Percentiles rank a stretch among this genome's conserved stretches.
phyloP scores from a whole-genome alignment of 2,113 vertebrate genomes.

The Arothron firmamentum region DNA sequence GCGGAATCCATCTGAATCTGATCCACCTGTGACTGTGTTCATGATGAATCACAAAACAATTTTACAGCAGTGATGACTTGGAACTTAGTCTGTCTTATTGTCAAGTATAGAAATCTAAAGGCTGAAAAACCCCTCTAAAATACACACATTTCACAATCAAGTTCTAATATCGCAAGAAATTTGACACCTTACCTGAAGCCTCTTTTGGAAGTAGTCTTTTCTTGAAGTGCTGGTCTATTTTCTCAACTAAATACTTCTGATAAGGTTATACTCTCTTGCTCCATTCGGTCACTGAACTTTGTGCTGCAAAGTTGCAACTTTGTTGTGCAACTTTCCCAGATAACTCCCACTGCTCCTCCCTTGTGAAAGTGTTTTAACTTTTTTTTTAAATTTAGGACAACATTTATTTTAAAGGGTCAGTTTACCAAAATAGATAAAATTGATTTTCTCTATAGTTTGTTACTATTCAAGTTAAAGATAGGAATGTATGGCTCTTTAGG shows the following conservation, averaged over 20 bases:
- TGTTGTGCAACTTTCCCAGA: slow-evolving; percentile 52
- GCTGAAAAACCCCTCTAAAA: background rate
- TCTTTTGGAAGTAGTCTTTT: background rate
- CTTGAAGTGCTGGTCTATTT: background rate
- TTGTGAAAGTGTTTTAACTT: background rate
- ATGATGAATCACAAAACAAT: too few species aligned
- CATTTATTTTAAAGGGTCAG: background rate
- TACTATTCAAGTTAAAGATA: too few species aligned
- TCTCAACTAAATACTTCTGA: background rate
- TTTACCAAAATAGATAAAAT: background rate
- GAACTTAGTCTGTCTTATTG: too few species aligned
- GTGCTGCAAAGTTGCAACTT: slow-evolving; percentile 36
- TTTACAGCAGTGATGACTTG: too few species aligned
- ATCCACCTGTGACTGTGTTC: slow-evolving; percentile 6
- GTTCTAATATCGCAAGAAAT: too few species aligned
- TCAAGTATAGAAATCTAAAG: too few species aligned
- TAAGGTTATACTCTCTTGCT: slow-evolving; percentile 10
- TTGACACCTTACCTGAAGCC: too few species aligned
- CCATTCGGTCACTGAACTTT: slow-evolving; percentile 61
- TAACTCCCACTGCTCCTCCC: slow-evolving; percentile 17
- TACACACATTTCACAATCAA: background rate
- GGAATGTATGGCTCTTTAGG: too few species aligned
- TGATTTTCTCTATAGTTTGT: too few species aligned
- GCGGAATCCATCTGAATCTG: slow-evolving; percentile 77
- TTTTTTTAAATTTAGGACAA: background rate